phyloP scores from a whole-genome alignment of 64 coral and sea anemone species.

The Platygyra sinensis region DNA sequence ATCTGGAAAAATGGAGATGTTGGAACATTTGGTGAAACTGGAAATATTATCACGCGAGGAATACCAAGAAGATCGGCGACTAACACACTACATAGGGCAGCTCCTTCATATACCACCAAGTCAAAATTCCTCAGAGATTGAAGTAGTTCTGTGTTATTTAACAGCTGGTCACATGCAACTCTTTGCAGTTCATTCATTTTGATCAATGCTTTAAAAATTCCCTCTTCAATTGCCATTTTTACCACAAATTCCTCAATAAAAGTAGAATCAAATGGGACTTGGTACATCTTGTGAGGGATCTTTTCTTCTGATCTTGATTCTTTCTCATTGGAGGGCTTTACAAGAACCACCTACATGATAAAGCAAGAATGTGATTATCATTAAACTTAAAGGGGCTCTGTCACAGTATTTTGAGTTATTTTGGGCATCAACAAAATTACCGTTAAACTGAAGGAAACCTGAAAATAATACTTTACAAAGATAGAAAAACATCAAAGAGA shows the following conservation, averaged over 20 bases:
- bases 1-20: background rate
- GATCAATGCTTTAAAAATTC: no score
- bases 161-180: background rate
- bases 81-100: background rate
- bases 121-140: slow-evolving; percentile 27
- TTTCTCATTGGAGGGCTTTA: background rate
- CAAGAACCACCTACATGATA: background rate
- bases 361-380: background rate
- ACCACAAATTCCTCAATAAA: background rate
- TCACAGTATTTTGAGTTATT: no score
- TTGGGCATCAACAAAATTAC: no score
- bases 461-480: no score
- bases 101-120: background rate
- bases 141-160: slow-evolving; percentile 27
- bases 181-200: background rate
- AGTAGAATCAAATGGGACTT: background rate
- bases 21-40: background rate
- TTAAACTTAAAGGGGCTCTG: no score
- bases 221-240: background rate
- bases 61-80: slow-evolving; percentile 14
- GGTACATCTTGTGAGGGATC: background rate
- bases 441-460: no score
- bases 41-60: background rate
- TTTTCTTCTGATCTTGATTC: background rate
- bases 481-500: no score